Evolutionary conservation across 2,888 invertebrate genomes (phyloP), one percentile per base, ranked within the genome.

Genomic region (Erebia epiphron): DNA sequence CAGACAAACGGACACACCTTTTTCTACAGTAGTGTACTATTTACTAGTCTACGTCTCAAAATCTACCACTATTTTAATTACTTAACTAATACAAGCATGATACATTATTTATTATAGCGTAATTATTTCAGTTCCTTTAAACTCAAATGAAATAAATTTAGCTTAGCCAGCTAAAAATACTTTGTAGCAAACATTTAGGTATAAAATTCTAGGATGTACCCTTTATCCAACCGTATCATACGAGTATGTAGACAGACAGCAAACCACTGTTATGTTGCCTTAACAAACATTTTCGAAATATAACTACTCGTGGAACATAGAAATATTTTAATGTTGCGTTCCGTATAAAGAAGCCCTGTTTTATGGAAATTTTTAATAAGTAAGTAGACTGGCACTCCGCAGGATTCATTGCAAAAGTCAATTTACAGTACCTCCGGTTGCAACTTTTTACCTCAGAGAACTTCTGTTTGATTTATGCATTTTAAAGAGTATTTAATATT

Each of bases 261-360:
- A 14, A 13, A 4, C 14, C 14, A 76, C 5, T 46, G 43, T 11
- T n/a, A 7, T 1, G 50, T 76, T 78, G 74, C 68, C 66, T 67
- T 75, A 78, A 77, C 74, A 75, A 77, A 77, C 78, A 77, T 79
- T 83, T 79, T 78, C 76, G 78, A 79, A 49, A 67, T 21, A 78
- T 77, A 77, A 82, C 79, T 77, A 78, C 73, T 75, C 73, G 72
- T 70, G 76, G 70, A 73, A 66, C 66, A 69, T 72, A 58, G 74
- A 75, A 77, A 78, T 81, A 83, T 86, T n/a, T 86, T 81, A 81
- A 83, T 81, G 82, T 82, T 79, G 73, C 78, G 78, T 83, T 80
- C 81, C 78, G 21, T 67, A 80, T 83, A 78, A 76, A 76, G 82
- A 80, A 80, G 76, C 79, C 69, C 79, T 75, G 77, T 79, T 80